These are phyloP conservation scores for Virgularia gustaviana DNA, from an alignment of 92 coral and sea anemone genomes.

Conservation along the genomic window DNA sequence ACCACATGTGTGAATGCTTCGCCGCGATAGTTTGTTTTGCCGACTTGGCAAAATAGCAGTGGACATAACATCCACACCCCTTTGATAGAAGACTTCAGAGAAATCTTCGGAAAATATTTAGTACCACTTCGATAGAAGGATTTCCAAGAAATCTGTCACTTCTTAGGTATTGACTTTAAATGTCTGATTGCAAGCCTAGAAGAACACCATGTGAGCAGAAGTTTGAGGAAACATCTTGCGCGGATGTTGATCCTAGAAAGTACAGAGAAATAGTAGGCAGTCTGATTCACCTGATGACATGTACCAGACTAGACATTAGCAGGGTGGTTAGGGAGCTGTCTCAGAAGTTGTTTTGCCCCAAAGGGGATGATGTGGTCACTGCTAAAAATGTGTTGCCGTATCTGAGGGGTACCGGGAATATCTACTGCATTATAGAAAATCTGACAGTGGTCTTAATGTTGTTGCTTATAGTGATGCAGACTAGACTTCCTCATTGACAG, in stretches of 20 bases:
- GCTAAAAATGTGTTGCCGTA: background rate
- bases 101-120: background rate
- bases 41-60: too few relatives aligned
- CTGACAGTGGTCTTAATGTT: too few relatives aligned
- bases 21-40: too few relatives aligned
- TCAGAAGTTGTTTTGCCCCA: background rate
- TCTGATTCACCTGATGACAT: background rate
- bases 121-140: slow-evolving; percentile 15
- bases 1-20: too few relatives aligned
- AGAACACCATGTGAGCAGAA: slow-evolving; percentile 35
- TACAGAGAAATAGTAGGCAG: slow-evolving; percentile 19
- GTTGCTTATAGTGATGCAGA: too few relatives aligned
- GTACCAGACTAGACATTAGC: slow-evolving; percentile 3
- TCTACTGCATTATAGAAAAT: too few relatives aligned
- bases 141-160: slow-evolving; percentile 17
- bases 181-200: slow-evolving; percentile 35
- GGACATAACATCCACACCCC: too few relatives aligned
- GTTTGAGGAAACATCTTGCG: background rate
- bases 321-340: too few relatives aligned
- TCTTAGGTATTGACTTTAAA: slow-evolving; percentile 27
- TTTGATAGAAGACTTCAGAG: too few relatives aligned
- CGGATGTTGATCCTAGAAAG: slow-evolving; percentile 11
- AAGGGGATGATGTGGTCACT: background rate
- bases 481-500: background rate
- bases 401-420: too few relatives aligned